phyloP scores from a whole-genome alignment of 30 jellyfish, hydroid and myxozoan species.

The Aurelia coerulea region DNA sequence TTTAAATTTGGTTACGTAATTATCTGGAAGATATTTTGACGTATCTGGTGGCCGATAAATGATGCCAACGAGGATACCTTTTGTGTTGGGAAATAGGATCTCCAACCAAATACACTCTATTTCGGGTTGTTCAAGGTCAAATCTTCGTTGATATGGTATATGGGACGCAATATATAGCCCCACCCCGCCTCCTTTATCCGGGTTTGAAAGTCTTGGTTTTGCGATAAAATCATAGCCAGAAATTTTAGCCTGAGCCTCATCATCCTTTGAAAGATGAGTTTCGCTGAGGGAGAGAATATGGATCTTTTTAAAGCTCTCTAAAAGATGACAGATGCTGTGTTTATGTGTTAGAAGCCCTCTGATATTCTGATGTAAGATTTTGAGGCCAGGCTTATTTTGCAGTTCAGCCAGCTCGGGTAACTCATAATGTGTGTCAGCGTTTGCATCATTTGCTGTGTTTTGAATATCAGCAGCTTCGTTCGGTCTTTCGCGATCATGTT shows the following conservation, averaged over 20 bases:
- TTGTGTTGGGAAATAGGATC: constrained; percentile 36
- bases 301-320: constrained; percentile 34
- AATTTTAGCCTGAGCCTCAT: constrained; percentile 31
- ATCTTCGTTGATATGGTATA: background rate
- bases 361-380: no score
- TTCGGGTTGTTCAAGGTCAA: no score
- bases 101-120: constrained; percentile 24
- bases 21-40: constrained; percentile 37
- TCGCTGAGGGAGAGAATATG: no score
- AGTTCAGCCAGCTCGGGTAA: no score
- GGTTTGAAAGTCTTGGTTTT: constrained; percentile 39
- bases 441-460: no score
- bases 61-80: constrained; percentile 19
- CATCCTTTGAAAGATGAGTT: constrained; percentile 14
- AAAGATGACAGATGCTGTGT: constrained; percentile 13
- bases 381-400: no score
- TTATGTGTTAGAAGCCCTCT: no score
- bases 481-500: no score
- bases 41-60: constrained; percentile 66
- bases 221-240: constrained; percentile 27
- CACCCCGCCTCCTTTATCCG: constrained; percentile 42
- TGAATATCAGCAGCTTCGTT: no score
- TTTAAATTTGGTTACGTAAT: constrained; percentile 11
- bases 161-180: constrained; percentile 4
- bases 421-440: no score